A percentile compares a stretch with the other conserved stretches of the same genome.
Evolutionary conservation across 1,140 invertebrate species (phyloP).

Genomic region (Mya arenaria): DNA sequence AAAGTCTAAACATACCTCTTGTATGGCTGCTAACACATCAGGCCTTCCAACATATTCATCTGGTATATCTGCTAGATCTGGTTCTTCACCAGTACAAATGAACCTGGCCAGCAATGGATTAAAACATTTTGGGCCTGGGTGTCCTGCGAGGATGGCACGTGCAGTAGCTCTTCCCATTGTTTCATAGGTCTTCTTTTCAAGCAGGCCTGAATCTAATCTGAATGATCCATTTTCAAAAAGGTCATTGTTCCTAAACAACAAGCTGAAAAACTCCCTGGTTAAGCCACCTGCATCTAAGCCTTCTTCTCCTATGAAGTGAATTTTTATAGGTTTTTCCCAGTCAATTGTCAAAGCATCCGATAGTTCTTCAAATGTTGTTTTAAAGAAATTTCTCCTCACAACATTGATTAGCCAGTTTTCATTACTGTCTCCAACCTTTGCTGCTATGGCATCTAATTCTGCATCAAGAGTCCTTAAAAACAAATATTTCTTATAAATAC

Average conservation of each 20-base stretch:
- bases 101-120: conserved; percentile 13
- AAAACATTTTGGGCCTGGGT: conserved; percentile 30
- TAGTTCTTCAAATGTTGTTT: conserved; percentile 19
- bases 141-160: conserved; percentile 16
- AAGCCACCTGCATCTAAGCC: conserved; percentile 22
- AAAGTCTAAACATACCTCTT: no score
- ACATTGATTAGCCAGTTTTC: conserved; percentile 26
- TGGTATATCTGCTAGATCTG: conserved; percentile 13
- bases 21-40: conserved; percentile 9
- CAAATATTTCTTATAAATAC: no score
- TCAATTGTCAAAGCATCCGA: conserved; percentile 17
- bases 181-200: conserved; percentile 18
- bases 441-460: conserved; percentile 8
- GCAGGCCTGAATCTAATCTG: conserved; percentile 9
- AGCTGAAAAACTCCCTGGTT: conserved; percentile 29
- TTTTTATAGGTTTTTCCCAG: conserved; percentile 15
- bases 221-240: conserved; percentile 20
- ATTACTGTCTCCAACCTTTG: conserved; percentile 23
- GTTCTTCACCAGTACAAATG: conserved; percentile 31
- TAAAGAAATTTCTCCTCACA: conserved; percentile 31
- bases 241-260: conserved; percentile 23
- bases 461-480: conserved; percentile 28
- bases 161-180: conserved; percentile 27
- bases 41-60: conserved; percentile 24
- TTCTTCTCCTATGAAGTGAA: conserved; percentile 29